A percentile compares a stretch with the other conserved stretches of the same genome.
Evolutionary conservation across 35 echinoderm and acorn worm species (phyloP).

Genomic region (Acanthaster planci): DNA sequence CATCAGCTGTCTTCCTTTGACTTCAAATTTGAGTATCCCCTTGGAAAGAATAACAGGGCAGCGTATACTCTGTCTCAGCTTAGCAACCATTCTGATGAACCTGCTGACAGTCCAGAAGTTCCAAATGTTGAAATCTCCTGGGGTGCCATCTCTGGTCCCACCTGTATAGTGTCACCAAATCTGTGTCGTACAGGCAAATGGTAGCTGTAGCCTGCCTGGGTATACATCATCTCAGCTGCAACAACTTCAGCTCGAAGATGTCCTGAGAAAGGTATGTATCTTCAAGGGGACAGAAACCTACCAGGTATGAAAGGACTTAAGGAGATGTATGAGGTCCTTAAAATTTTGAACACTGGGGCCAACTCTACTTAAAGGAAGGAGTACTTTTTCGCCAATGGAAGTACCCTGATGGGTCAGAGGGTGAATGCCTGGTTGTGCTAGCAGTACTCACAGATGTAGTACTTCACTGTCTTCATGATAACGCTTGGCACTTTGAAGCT

Average conservation of each 20-base stretch:
- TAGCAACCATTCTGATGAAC: too few species aligned
- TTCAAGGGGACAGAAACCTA: neutral
- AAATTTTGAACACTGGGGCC: neutral
- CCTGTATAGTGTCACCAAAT: neutral
- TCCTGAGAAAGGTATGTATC: neutral
- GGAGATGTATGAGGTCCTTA: neutral
- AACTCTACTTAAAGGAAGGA: neutral
- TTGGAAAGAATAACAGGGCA: constrained; percentile 36
- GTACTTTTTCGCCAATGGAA: neutral
- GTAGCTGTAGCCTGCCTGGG: neutral
- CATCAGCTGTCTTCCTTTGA: constrained; percentile 51
- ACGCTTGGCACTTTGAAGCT: neutral
- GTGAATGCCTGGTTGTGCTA: neutral
- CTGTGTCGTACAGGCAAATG: neutral
- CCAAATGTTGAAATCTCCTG: neutral
- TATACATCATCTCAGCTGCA: neutral
- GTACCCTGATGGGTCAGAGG: neutral
- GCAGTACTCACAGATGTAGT: neutral
- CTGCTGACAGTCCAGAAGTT: too few species aligned
- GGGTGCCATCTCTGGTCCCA: neutral
- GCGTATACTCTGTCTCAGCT: constrained; percentile 23
- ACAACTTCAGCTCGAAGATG: neutral
- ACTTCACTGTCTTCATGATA: neutral
- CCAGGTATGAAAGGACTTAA: neutral
- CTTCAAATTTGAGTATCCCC: constrained; percentile 51